Evolutionary conservation across 2,797 vertebrate genomes (phyloP).

Genomic region (Luscinia luscinia): DNA sequence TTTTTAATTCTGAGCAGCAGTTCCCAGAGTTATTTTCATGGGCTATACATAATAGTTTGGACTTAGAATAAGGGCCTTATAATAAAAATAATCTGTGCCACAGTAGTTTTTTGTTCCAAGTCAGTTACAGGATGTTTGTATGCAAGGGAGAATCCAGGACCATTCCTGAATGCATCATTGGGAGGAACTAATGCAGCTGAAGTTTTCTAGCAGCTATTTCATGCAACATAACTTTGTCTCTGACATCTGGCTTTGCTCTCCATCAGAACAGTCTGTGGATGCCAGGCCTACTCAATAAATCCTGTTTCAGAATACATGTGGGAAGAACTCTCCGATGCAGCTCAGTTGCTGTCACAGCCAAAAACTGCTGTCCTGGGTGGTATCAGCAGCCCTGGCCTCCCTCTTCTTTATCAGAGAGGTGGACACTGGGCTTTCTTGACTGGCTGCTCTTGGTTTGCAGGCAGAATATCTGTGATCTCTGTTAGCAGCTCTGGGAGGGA

Average conservation of each 20-base stretch:
- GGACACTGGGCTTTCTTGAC: not conserved
- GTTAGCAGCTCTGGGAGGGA: not conserved
- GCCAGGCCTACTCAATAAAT: not conserved
- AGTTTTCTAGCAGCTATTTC: not conserved
- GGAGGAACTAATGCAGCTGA: not conserved
- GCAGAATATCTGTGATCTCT: not conserved
- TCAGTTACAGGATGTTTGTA: not conserved
- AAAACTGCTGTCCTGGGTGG: fast-evolving
- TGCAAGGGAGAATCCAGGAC: not conserved
- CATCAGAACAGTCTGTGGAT: not conserved
- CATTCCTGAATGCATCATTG: not conserved
- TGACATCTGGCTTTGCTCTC: not conserved
- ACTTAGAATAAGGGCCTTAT: not conserved
- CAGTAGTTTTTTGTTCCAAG: not conserved
- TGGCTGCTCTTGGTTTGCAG: not conserved
- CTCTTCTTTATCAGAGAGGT: not conserved
- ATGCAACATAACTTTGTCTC: not conserved
- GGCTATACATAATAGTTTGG: not conserved
- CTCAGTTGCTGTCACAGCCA: not conserved
- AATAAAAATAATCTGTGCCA: not conserved
- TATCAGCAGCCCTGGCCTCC: not conserved
- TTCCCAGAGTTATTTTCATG: not conserved
- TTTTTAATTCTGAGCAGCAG: not conserved
- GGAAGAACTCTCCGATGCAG: not conserved
- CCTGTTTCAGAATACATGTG: not conserved